These are phyloP conservation scores for Tridacna gigas DNA, from an alignment of 2,888 invertebrate species.

Conservation along the genomic window DNA sequence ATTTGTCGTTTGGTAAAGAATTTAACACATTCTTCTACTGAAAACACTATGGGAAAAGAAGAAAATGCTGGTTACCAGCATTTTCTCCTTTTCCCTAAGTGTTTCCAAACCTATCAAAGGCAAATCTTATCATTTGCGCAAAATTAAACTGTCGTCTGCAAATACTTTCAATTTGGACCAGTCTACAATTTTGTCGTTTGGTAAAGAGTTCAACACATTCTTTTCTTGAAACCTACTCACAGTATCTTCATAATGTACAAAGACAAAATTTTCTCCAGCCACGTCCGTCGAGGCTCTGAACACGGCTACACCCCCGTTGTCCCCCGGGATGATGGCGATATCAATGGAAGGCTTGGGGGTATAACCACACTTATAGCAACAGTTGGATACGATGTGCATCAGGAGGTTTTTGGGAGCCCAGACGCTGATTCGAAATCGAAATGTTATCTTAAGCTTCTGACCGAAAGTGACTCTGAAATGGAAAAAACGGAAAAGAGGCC, in stretches of 20 bases:
- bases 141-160: background rate
- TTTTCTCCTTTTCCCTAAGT: background rate
- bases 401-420: constrained; percentile 35
- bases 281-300: constrained; percentile 51
- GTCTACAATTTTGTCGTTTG: too few species aligned
- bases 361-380: constrained; percentile 54
- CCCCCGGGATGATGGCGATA: constrained; percentile 57
- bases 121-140: background rate
- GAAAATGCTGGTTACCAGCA: background rate
- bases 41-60: background rate
- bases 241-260: constrained; percentile 56
- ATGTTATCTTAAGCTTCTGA: constrained; percentile 57
- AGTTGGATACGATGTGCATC: constrained; percentile 68
- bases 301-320: constrained; percentile 51
- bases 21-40: too few species aligned
- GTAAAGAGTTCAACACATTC: background rate
- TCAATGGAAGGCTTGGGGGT: constrained; percentile 62
- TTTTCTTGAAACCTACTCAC: constrained; percentile 37
- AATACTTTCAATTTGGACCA: too few species aligned
- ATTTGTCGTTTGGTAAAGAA: too few species aligned
- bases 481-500: background rate
- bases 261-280: constrained; percentile 59
- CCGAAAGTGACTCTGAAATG: constrained; percentile 62
- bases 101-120: background rate
- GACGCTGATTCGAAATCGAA: constrained; percentile 59